phyloP scores from a whole-genome alignment of 1,140 invertebrate species.

The Myzus persicae region DNA sequence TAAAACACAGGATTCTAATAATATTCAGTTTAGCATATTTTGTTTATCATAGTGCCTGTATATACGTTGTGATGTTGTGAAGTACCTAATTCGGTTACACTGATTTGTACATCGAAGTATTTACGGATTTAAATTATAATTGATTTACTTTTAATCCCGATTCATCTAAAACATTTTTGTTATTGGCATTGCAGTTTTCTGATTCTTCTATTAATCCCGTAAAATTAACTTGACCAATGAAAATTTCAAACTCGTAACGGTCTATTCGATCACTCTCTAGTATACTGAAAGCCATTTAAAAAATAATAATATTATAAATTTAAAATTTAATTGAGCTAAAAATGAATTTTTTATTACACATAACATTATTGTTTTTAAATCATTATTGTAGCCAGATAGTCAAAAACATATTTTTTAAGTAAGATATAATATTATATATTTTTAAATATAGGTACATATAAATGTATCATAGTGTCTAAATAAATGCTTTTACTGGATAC shows the following conservation, averaged over 20 bases:
- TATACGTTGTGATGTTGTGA: background rate
- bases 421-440: background rate
- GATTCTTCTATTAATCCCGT: background rate
- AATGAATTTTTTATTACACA: background rate
- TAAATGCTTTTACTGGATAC: too few relatives aligned
- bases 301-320: background rate
- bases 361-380: background rate
- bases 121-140: background rate
- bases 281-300: background rate
- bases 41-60: too few relatives aligned
- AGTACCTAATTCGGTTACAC: background rate
- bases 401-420: background rate
- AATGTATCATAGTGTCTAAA: too few relatives aligned
- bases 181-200: background rate
- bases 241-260: constrained; percentile 29
- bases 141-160: background rate
- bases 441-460: too few relatives aligned
- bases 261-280: constrained; percentile 1
- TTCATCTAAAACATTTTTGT: background rate
- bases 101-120: background rate
- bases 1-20: too few relatives aligned
- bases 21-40: too few relatives aligned
- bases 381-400: background rate
- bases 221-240: background rate
- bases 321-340: background rate